Percentiles rank a stretch among this genome's conserved stretches.
These are phyloP conservation scores for Amphiprion ocellaris DNA, from an alignment of 2,113 vertebrate species.

Conservation along the genomic window DNA sequence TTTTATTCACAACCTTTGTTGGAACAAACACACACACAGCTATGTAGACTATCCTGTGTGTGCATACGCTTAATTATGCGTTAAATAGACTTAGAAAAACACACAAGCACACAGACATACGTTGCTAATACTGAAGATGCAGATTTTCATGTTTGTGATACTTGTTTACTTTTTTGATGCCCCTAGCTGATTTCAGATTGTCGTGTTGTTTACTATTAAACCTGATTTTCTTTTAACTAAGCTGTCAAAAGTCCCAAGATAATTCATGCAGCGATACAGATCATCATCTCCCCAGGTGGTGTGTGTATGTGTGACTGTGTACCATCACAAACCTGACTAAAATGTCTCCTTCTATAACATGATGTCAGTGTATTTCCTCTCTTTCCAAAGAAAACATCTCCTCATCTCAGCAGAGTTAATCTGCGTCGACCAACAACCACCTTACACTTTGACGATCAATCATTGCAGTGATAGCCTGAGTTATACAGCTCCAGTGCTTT, in stretches of 20 bases:
- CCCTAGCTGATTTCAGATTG: slow-evolving; percentile 2
- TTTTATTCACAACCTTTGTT: slow-evolving; percentile 11
- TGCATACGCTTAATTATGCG: background rate
- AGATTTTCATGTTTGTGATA: background rate
- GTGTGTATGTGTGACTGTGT: slow-evolving; percentile 6
- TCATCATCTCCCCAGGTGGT: slow-evolving; percentile 20
- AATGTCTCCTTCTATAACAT: slow-evolving; percentile 15
- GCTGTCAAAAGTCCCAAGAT: slow-evolving; percentile 32
- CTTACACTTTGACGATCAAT: slow-evolving; percentile 31
- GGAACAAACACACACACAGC: background rate
- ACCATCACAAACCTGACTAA: background rate
- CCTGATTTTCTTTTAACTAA: slow-evolving; percentile 17
- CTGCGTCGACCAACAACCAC: slow-evolving; percentile 41
- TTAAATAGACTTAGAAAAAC: background rate
- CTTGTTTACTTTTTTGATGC: background rate
- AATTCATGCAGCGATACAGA: slow-evolving; percentile 24
- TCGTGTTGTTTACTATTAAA: slow-evolving; percentile 28
- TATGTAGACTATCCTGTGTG: background rate
- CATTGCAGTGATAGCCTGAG: slow-evolving; percentile 15
- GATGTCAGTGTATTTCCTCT: slow-evolving; percentile 26
- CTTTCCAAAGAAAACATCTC: slow-evolving; percentile 38
- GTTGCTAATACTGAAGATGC: background rate
- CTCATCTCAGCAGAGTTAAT: slow-evolving; percentile 44
- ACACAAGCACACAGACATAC: background rate
- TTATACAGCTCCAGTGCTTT: slow-evolving; percentile 25